Conservation (phyloP, 2,888 invertebrate species). For the Trachelus stipa region DNA sequence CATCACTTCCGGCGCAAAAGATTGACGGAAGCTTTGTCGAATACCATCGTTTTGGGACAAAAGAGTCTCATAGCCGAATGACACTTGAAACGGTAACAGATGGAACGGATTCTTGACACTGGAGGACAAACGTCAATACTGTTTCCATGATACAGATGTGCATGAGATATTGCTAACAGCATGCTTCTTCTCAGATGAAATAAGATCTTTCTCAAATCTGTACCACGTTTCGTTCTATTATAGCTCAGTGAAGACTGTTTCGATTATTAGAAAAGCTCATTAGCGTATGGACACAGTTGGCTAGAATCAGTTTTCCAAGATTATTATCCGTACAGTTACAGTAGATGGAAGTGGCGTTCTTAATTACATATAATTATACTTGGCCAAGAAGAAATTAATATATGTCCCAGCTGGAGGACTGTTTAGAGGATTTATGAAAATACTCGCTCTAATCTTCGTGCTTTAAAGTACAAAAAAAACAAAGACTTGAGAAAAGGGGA, state of each 20-base stretch:
- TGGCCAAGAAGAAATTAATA: neutral
- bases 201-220: neutral
- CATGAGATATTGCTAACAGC: neutral
- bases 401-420: neutral
- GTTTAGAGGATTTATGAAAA: neutral
- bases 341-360: too few relatives aligned
- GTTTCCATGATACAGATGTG: neutral
- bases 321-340: too few relatives aligned
- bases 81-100: neutral
- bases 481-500: neutral
- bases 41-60: neutral
- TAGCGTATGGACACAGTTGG: too few relatives aligned
- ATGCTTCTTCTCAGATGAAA: neutral
- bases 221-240: too few relatives aligned
- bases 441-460: neutral
- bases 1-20: neutral
- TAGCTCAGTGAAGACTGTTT: too few relatives aligned
- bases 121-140: neutral
- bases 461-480: neutral
- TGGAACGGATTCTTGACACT: neutral
- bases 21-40: neutral
- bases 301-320: too few relatives aligned
- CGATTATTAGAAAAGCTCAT: neutral
- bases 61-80: neutral
- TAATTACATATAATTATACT: neutral